Percentiles rank a stretch among this genome's conserved stretches.
Conservation (phyloP, 2,113 vertebrate genomes). For the Ariopsis seemanni region DNA sequence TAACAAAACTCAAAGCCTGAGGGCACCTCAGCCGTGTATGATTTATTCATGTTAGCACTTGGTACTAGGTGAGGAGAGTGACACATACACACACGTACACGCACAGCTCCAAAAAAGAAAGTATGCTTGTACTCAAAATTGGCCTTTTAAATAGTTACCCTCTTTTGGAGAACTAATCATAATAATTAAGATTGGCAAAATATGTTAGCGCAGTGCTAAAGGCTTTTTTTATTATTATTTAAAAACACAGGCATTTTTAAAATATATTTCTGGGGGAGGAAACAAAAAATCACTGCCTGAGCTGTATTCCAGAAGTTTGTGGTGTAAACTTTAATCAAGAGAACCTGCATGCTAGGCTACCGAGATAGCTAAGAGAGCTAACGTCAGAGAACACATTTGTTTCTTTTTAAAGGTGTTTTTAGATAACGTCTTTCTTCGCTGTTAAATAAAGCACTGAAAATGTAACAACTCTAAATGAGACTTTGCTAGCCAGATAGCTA, state of each 20-base stretch:
- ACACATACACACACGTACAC: constrained; percentile 7
- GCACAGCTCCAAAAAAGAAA: background rate
- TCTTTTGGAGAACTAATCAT: too few relatives aligned
- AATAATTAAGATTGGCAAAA: background rate
- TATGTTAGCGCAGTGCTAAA: background rate
- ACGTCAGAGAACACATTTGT: too few relatives aligned
- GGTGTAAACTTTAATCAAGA: background rate
- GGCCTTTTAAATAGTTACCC: background rate
- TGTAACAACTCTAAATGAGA: too few relatives aligned
- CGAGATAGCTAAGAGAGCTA: too few relatives aligned
- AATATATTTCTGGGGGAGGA: background rate
- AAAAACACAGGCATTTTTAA: background rate
- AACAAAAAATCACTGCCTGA: background rate
- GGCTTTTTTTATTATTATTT: background rate
- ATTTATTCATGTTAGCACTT: constrained; percentile 36
- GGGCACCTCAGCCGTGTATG: constrained; percentile 26
- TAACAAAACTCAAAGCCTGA: background rate
- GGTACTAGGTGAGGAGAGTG: constrained; percentile 5
- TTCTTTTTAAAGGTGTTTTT: too few relatives aligned
- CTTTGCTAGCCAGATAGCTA: background rate
- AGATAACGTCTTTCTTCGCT: too few relatives aligned
- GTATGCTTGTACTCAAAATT: background rate
- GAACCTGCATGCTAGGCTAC: background rate
- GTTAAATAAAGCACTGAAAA: too few relatives aligned
- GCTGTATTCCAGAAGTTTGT: background rate